Conservation (phyloP, 2,888 invertebrate genomes). For the Glyphotaelius pellucidus region DNA sequence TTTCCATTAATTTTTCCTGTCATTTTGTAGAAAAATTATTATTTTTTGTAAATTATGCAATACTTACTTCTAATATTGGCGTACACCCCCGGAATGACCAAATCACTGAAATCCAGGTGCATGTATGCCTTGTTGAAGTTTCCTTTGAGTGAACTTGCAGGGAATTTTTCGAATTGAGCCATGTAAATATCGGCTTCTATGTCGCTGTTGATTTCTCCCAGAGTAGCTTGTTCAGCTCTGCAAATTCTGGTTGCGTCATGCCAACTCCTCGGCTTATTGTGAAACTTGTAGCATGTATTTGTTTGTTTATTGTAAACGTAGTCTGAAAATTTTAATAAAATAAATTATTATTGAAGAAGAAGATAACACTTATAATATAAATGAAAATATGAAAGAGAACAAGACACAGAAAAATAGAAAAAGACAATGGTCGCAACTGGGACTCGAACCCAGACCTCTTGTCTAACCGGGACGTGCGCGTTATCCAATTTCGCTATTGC, state of each 20-base stretch:
- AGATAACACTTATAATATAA: too few relatives aligned
- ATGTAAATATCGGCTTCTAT: slow-evolving; percentile 32
- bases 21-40: neutral
- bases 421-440: too few relatives aligned
- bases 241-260: slow-evolving; percentile 55
- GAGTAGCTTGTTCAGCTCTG: slow-evolving; percentile 33
- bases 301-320: neutral
- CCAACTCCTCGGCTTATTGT: slow-evolving; percentile 56
- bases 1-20: neutral
- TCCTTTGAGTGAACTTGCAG: slow-evolving; percentile 26
- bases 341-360: too few relatives aligned
- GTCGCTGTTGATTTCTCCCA: slow-evolving; percentile 56
- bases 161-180: slow-evolving; percentile 10
- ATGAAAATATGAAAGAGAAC: too few relatives aligned
- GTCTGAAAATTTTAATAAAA: slow-evolving; percentile 24
- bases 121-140: slow-evolving; percentile 42
- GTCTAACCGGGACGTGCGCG: too few relatives aligned
- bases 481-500: too few relatives aligned
- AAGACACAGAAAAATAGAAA: too few relatives aligned
- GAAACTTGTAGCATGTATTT: slow-evolving; percentile 56
- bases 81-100: slow-evolving; percentile 4
- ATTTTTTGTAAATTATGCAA: neutral
- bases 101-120: slow-evolving; percentile 50
- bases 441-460: too few relatives aligned
- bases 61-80: neutral